Conservation (phyloP, 2,888 invertebrate genomes). For the Mycalesis mineus region DNA sequence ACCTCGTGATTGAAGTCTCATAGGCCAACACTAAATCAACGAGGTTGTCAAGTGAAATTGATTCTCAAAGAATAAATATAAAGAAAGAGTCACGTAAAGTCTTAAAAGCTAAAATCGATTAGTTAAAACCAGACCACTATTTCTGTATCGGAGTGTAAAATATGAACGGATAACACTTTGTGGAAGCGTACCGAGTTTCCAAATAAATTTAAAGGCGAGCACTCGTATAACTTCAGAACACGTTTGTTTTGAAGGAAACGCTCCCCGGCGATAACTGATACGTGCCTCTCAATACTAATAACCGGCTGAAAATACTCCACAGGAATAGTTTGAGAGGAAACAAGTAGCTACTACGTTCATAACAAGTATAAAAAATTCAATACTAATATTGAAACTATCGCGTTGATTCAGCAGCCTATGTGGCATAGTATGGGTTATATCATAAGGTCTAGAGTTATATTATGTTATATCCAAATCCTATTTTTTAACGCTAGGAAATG, state of each 20-base stretch:
- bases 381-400: not conserved
- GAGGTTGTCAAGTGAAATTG: too few relatives aligned
- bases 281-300: slow-evolving; percentile 39
- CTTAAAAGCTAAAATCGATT: not conserved
- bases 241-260: slow-evolving; percentile 49
- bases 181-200: slow-evolving; percentile 50
- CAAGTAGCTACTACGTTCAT: not conserved
- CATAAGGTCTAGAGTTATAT: too few relatives aligned
- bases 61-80: too few relatives aligned
- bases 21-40: too few relatives aligned
- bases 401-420: too few relatives aligned
- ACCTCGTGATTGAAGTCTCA: too few relatives aligned
- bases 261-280: slow-evolving; percentile 41
- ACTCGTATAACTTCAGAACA: slow-evolving; percentile 43
- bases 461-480: too few relatives aligned
- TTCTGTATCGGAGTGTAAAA: slow-evolving; percentile 32
- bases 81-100: too few relatives aligned
- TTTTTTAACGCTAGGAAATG: too few relatives aligned
- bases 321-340: not conserved
- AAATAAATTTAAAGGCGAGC: slow-evolving; percentile 58
- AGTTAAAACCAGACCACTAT: slow-evolving; percentile 15
- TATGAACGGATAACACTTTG: slow-evolving; percentile 44
- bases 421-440: too few relatives aligned
- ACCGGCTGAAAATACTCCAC: slow-evolving; percentile 6
- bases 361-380: not conserved